Base-by-base conservation (phyloP, 1,140 invertebrate species). In the Drosophila obscura region DNA sequence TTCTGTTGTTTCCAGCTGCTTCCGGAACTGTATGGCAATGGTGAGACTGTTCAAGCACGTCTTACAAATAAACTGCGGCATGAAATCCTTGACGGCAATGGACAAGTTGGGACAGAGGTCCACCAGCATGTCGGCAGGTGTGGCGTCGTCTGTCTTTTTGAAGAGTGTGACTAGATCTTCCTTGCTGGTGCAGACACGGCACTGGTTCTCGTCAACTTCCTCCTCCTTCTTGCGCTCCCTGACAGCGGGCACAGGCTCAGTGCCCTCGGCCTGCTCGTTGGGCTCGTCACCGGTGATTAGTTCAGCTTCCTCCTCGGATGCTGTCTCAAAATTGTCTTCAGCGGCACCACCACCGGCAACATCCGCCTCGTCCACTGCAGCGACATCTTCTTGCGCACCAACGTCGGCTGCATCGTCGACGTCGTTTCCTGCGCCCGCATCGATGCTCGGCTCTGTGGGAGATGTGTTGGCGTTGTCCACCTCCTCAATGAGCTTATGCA, bases 11-110 rank as follows among this genome's bases (percentile, higher is more conserved):
- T 92, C 91, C 60, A 92, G 90, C 19, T 90, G 77, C 15, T 69
- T 76, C 16, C 91, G 84, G 31, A 92, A 74, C 62, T 91, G 66
- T 61, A 84, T 83, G 52, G 91, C 91, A 57, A 81, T 76, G 7
- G 60, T 78, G 16, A 92, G 73, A 56, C 83, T 91, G 35, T 75
- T 65, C 56, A 89, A 57, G 60, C 91, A 92, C 24, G 56, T 51
- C 19, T 53, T 72, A 59, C 91, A 92, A 7, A 92, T 91, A 16
- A 85, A 92, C 55, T 92, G 91, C 2, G 91, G 91, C 77, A 92
- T 80, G 61, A 87, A 92, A 63, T 92, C 91, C 52, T 91, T 91
- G 9, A 58, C 72, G n/a, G 77, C 71, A 61, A 92, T 92, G 46
- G 77, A 78, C 4, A 92, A 80, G 31, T 63, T 79, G 48, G 91